Evolutionary conservation across 92 coral and sea anemone genomes (phyloP).

Genomic region (Heteractis magnifica): DNA sequence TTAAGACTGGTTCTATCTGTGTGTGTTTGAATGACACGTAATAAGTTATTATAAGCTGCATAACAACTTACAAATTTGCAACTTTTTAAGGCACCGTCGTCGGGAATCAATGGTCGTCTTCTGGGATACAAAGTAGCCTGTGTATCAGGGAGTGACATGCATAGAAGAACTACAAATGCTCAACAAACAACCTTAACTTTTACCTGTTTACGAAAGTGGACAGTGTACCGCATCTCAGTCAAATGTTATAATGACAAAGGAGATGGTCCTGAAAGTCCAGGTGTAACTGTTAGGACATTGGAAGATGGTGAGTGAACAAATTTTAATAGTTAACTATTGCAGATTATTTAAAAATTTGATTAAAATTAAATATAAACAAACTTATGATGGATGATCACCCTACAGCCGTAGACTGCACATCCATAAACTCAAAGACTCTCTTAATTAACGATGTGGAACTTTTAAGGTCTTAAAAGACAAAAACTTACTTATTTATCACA

Average conservation of each 20-base stretch:
- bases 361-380: too few relatives aligned
- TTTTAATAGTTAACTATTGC: too few relatives aligned
- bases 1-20: background rate
- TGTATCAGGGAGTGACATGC: background rate
- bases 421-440: too few relatives aligned
- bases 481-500: too few relatives aligned
- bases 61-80: background rate
- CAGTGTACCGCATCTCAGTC: conserved; percentile 3
- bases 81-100: background rate
- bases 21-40: too few relatives aligned
- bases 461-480: too few relatives aligned
- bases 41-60: background rate
- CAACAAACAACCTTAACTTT: background rate
- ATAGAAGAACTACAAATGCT: background rate
- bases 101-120: background rate
- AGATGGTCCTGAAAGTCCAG: conserved; percentile 5
- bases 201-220: conserved; percentile 26
- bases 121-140: conserved; percentile 11
- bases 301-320: conserved; percentile 22
- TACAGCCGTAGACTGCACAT: too few relatives aligned
- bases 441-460: too few relatives aligned
- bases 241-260: background rate
- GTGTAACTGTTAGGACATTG: background rate
- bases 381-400: too few relatives aligned
- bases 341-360: too few relatives aligned